Base-by-base conservation (phyloP, 1,140 invertebrate genomes). In the Coenobita brevimanus region DNA sequence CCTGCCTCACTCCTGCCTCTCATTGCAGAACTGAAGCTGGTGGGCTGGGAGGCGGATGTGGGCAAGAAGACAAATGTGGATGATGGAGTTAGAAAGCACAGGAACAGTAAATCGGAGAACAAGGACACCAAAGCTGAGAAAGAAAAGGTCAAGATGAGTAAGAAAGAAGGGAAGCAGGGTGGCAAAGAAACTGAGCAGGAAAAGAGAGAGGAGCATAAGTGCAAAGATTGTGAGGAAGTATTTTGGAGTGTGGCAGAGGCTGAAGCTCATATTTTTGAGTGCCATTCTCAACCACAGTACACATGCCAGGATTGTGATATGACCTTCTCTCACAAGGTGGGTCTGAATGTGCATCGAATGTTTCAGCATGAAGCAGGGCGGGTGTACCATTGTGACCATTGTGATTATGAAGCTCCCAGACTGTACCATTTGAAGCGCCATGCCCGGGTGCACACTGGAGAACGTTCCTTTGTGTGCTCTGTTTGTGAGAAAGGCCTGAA, bases 381-480 rank as follows among this genome's bases (percentile, higher is more conserved):
- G 15, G 43, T 75, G 8, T 81, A 87, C 46, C 85, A 81, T n/a
- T 87, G 85, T 73, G 67, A 80, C 27, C 38, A 80, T 27, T 87
- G 85, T 43, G 76, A 87, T n/a, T 87, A 87, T 41, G 85, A 87
- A 36, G 85, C 64, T 8, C 85, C 85, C 8, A 87, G 85, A 30
- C 76, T 87, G 8, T 87, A 87, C 78, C 78, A 87, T 76, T 50
- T 87, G 10, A 87, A 87, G 64, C 43, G 85, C 41, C 85, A 87
- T 76, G 71, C 80, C 64, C 69, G 71, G 36, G 85, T 87, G 27
- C 85, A 87, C 85, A 80, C 76, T 0, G 64, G 54, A 6, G 85
- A 87, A 41, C 76, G 64, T 41, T 46, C 15, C 3, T 80, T 38
- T 60, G 30, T 80, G 13, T 87, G 85, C 54, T 24, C 43, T 21